Conservation (phyloP, 2,797 vertebrate species). For the Sparus aurata region DNA sequence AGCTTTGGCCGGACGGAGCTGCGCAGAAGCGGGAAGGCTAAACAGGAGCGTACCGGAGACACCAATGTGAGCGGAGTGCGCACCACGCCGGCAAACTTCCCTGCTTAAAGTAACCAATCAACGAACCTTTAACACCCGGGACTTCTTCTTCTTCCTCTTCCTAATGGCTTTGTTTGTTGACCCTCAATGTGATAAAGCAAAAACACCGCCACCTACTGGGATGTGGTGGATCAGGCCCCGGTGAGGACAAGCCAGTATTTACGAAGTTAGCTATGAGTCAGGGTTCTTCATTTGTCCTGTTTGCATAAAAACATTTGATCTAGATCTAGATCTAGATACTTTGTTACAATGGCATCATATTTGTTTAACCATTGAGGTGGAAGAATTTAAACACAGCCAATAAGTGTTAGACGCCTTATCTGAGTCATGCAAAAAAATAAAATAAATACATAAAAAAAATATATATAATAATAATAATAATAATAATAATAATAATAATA, state of each 20-base stretch:
- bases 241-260: background rate
- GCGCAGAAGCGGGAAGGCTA: slow-evolving; percentile 88
- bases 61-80: slow-evolving; percentile 53
- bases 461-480: too few relatives aligned
- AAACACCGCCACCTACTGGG: slow-evolving; percentile 47
- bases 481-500: too few relatives aligned
- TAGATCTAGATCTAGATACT: too few relatives aligned
- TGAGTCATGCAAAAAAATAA: too few relatives aligned
- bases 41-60: slow-evolving; percentile 59
- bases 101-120: slow-evolving; percentile 80
- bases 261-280: background rate
- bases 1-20: slow-evolving; percentile 81
- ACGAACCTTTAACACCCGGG: slow-evolving; percentile 33
- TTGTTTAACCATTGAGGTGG: background rate
- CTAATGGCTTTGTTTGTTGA: background rate
- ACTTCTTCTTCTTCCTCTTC: slow-evolving; percentile 35
- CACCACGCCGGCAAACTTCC: slow-evolving; percentile 74
- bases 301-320: background rate
- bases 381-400: too few relatives aligned
- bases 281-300: background rate
- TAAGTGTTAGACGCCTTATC: too few relatives aligned
- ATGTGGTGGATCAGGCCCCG: background rate
- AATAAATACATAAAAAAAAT: too few relatives aligned
- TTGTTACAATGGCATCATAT: background rate
- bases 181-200: background rate